Evolutionary conservation across 2,113 vertebrate species (phyloP).

Genomic region (Circaetus cinerascens): DNA sequence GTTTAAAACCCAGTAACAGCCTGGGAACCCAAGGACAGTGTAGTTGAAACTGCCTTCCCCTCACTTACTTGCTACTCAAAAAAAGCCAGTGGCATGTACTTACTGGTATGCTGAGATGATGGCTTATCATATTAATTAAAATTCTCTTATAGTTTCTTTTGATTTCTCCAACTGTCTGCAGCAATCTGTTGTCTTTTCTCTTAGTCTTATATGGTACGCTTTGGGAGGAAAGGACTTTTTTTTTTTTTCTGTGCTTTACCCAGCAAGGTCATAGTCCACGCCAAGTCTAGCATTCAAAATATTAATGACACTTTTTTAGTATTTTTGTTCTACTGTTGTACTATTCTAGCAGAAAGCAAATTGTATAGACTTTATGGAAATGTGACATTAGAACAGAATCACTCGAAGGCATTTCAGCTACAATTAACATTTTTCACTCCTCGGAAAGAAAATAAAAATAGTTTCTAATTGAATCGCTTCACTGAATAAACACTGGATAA

Average conservation of each 20-base stretch:
- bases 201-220: not conserved
- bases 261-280: not conserved
- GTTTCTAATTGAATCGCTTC: slow-evolving; percentile 48
- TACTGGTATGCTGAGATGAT: not conserved
- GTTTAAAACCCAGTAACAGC: not conserved
- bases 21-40: not conserved
- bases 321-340: not conserved
- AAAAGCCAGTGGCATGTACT: not conserved
- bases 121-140: not conserved
- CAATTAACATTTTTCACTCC: slow-evolving; percentile 64
- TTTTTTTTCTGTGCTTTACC: not conserved
- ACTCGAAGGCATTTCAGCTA: slow-evolving; percentile 59
- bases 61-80: not conserved
- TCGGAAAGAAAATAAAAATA: slow-evolving; percentile 46
- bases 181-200: slow-evolving; percentile 1
- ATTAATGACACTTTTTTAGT: not conserved
- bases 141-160: not conserved
- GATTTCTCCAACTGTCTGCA: not conserved
- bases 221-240: not conserved
- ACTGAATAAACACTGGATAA: slow-evolving; percentile 38
- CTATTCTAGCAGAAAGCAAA: not conserved
- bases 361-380: slow-evolving; percentile 63
- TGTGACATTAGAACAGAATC: slow-evolving; percentile 66
- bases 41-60: not conserved
- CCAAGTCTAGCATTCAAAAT: not conserved